Percentiles rank a stretch among this genome's conserved stretches.
Evolutionary conservation across 2,888 invertebrate species (phyloP).

Genomic region (Hylaea fasciaria): DNA sequence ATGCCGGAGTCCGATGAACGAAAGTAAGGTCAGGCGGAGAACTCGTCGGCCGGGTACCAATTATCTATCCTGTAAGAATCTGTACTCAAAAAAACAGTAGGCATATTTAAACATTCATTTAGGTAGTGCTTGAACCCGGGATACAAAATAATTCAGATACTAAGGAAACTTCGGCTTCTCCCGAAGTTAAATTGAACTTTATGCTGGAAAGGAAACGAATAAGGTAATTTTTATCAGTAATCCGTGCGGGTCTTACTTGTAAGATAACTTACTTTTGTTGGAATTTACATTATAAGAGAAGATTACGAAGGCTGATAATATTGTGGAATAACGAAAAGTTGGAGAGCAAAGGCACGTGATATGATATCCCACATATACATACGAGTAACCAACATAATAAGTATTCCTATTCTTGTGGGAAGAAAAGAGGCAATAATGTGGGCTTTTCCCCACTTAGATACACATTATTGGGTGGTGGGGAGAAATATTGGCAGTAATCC

Average conservation of each 20-base stretch:
- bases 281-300: slow-evolving; percentile 2
- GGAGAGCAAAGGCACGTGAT: no score
- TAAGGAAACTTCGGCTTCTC: slow-evolving; percentile 11
- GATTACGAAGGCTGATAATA: background rate
- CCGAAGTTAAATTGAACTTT: slow-evolving; percentile 18
- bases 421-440: no score
- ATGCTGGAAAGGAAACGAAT: slow-evolving; percentile 10
- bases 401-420: no score
- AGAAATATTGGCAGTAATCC: no score
- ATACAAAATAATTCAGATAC: slow-evolving; percentile 18
- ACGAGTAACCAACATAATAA: no score
- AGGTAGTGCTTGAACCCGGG: slow-evolving; percentile 4
- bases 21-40: no score
- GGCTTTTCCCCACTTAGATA: no score
- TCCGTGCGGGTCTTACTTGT: background rate
- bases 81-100: slow-evolving; percentile 4
- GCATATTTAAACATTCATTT: slow-evolving; percentile 14
- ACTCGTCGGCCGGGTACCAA: background rate
- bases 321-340: no score
- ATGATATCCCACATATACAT: no score
- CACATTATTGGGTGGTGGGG: no score
- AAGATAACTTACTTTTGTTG: slow-evolving; percentile 1
- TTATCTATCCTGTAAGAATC: background rate
- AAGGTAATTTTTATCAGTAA: slow-evolving; percentile 15
- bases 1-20: no score